These are phyloP conservation scores for Cydia fagiglandana DNA, from an alignment of 1,140 invertebrate species.

Conservation along the genomic window DNA sequence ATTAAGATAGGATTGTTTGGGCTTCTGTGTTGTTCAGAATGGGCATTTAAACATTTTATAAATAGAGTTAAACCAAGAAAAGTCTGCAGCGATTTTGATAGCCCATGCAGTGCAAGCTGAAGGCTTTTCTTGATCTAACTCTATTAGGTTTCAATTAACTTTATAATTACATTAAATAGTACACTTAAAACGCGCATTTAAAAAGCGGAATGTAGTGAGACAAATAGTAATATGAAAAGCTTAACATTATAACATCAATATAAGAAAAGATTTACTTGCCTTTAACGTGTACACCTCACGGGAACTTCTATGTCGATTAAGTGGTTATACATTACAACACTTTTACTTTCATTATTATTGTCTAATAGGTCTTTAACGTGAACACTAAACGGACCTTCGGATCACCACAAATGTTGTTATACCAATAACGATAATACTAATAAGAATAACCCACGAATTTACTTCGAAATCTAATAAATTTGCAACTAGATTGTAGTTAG, in stretches of 20 bases:
- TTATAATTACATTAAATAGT: neutral
- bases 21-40: neutral
- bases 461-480: conserved; percentile 57
- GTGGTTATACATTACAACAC: conserved; percentile 9
- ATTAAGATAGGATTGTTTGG: neutral
- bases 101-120: too few relatives aligned
- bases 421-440: conserved; percentile 47
- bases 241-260: neutral
- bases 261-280: neutral
- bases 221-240: neutral
- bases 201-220: neutral
- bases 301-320: neutral
- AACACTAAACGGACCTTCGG: conserved; percentile 44
- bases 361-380: conserved; percentile 37
- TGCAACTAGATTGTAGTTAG: conserved; percentile 59
- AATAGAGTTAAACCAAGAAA: too few relatives aligned
- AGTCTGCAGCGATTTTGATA: too few relatives aligned
- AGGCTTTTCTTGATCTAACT: too few relatives aligned
- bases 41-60: neutral
- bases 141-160: neutral
- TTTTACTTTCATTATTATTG: conserved; percentile 59
- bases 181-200: neutral
- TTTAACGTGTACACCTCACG: neutral
- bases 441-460: conserved; percentile 47
- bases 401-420: conserved; percentile 42